These are phyloP conservation scores for Drosophila leontia DNA, from an alignment of 1,140 invertebrate species.

Conservation along the genomic window DNA sequence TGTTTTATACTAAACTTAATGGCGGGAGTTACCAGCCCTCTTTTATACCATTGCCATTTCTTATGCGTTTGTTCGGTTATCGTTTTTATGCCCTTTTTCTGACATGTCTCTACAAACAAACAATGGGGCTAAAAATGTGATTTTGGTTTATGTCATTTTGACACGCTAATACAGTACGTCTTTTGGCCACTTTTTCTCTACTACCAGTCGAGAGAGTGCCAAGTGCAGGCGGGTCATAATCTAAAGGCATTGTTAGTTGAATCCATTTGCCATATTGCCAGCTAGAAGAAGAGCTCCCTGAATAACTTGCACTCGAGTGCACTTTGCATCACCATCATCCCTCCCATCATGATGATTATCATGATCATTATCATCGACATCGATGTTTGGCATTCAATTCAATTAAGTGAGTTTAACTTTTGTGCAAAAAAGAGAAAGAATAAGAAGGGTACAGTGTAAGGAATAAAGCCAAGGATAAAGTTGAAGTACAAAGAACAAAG, in stretches of 20 bases:
- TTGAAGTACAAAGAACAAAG: conserved; percentile 46
- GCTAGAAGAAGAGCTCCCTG: conserved; percentile 1
- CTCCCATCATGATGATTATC: neutral
- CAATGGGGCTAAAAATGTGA: conserved; percentile 69
- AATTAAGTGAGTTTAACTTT: conserved; percentile 69
- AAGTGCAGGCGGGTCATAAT: conserved; percentile 57
- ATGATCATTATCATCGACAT: conserved; percentile 14
- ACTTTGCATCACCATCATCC: conserved; percentile 37
- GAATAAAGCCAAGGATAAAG: conserved; percentile 38
- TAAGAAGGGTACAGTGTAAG: neutral
- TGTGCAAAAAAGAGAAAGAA: neutral
- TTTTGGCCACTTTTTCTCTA: neutral
- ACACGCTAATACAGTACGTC: conserved; percentile 65
- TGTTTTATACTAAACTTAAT: neutral
- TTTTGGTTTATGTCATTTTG: conserved; percentile 76
- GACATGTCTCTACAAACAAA: conserved; percentile 63
- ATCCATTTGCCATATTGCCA: conserved; percentile 66
- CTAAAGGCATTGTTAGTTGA: conserved; percentile 38
- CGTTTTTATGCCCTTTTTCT: conserved; percentile 53
- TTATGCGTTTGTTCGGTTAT: conserved; percentile 58
- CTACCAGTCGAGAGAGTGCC: neutral
- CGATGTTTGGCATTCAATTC: conserved; percentile 72
- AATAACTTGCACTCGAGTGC: conserved; percentile 60
- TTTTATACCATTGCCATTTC: conserved; percentile 30
- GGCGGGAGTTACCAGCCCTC: neutral